These are phyloP conservation scores for Leptoclinus maculatus DNA, from an alignment of 2,797 vertebrate species.

Conservation along the genomic window DNA sequence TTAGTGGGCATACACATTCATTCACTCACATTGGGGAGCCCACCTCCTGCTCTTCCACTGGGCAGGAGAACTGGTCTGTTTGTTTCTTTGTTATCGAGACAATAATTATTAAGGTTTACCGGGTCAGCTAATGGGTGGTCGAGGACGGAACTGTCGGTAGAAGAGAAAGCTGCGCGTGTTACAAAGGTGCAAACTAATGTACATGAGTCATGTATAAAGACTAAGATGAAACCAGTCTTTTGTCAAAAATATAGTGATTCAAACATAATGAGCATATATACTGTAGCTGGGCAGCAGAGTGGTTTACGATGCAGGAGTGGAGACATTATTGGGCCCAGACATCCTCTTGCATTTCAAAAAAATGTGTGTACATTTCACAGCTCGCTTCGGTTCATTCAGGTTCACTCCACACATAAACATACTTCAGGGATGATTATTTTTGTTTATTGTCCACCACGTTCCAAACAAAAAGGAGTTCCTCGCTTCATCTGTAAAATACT, in stretches of 20 bases:
- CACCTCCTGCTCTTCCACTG: background rate
- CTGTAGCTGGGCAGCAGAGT: background rate
- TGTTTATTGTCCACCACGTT: background rate
- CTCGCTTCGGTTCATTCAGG: conserved; percentile 11
- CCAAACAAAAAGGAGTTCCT: background rate
- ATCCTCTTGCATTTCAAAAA: background rate
- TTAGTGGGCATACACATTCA: conserved; percentile 9
- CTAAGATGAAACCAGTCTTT: background rate
- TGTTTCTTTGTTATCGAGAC: background rate
- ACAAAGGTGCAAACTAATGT: background rate
- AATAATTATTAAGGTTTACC: background rate
- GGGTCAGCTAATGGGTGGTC: background rate
- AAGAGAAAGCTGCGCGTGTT: background rate
- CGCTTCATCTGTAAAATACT: background rate
- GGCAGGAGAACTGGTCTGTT: background rate
- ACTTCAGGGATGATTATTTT: background rate
- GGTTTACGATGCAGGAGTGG: background rate
- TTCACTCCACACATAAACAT: too few species aligned
- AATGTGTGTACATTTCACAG: background rate
- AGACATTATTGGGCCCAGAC: background rate
- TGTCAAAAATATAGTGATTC: background rate
- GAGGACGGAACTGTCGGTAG: too few species aligned
- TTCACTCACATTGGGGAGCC: background rate
- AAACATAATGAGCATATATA: background rate
- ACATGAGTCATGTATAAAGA: background rate